These are phyloP conservation scores for Diachasmimorpha longicaudata DNA, from an alignment of 1,140 invertebrate species.

Conservation along the genomic window DNA sequence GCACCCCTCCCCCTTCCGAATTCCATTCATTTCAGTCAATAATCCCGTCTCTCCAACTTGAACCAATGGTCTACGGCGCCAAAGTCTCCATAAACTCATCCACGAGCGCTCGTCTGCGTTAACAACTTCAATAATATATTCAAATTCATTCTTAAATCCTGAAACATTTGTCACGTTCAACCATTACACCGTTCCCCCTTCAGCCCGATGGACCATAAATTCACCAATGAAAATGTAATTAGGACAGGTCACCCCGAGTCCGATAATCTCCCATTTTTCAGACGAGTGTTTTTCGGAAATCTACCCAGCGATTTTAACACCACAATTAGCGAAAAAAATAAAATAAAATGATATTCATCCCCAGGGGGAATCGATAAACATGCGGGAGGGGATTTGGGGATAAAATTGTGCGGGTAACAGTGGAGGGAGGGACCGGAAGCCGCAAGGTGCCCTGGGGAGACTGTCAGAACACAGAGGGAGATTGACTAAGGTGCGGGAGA, in stretches of 20 bases:
- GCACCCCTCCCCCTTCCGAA: too few relatives aligned
- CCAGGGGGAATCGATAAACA: background rate
- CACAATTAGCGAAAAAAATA: too few relatives aligned
- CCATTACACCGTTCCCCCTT: background rate
- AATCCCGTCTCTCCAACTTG: too few relatives aligned
- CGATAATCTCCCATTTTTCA: background rate
- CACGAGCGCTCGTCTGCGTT: background rate
- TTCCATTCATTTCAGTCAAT: too few relatives aligned
- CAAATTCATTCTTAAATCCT: background rate
- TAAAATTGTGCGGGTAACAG: background rate
- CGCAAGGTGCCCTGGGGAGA: background rate
- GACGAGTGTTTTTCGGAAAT: background rate
- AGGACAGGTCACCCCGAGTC: background rate
- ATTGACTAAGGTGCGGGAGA: background rate
- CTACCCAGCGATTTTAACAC: too few relatives aligned
- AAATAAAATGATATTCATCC: too few relatives aligned
- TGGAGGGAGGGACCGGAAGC: background rate
- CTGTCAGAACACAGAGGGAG: background rate
- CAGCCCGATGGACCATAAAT: background rate
- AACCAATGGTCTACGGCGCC: too few relatives aligned
- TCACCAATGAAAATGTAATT: background rate
- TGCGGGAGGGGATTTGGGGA: background rate
- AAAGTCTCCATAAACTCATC: too few relatives aligned
- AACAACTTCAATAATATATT: too few relatives aligned
- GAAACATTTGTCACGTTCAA: background rate